Conservation (phyloP, 2,888 invertebrate species). For the Bellardia pandia region DNA sequence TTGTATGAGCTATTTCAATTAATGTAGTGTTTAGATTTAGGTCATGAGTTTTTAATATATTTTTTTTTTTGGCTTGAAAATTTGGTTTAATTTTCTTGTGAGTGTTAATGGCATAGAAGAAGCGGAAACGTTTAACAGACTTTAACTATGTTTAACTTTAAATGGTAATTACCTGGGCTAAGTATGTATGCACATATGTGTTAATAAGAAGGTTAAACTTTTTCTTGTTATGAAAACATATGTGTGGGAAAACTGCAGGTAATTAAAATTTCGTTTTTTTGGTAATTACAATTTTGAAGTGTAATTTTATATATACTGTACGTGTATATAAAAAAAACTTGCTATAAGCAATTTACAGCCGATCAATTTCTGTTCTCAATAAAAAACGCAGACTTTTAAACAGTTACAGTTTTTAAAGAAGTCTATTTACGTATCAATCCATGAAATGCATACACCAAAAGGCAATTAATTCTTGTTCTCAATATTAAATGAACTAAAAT, state of each 20-base stretch:
- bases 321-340: background rate
- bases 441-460: background rate
- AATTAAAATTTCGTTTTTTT: background rate
- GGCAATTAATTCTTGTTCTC: background rate
- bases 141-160: background rate
- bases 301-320: too few species aligned
- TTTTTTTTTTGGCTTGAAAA: background rate
- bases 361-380: background rate
- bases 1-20: constrained; percentile 15
- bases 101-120: background rate
- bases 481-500: background rate
- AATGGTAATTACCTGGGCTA: background rate
- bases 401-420: too few species aligned
- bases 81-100: constrained; percentile 2
- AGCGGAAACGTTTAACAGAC: background rate
- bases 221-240: background rate
- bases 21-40: constrained; percentile 15
- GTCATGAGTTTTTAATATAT: constrained; percentile 23
- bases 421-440: too few species aligned
- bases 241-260: background rate
- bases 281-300: background rate
- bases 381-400: background rate
- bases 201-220: background rate
- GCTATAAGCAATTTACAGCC: background rate
- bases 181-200: background rate